These are phyloP conservation scores for Palythoa heliodiscus DNA, from an alignment of 92 coral and sea anemone species.

Conservation along the genomic window DNA sequence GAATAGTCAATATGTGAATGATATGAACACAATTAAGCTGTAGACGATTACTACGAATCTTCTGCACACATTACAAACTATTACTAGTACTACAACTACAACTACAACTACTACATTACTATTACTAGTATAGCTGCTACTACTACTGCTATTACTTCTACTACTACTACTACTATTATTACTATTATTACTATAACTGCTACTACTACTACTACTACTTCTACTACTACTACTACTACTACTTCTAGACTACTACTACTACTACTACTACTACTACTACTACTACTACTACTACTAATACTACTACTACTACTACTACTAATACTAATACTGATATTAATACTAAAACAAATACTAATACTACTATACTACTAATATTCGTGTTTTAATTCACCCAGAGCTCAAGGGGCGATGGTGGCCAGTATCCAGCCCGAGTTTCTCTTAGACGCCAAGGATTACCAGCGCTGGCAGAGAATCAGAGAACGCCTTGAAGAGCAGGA, in stretches of 20 bases:
- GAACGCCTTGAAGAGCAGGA: constrained; percentile 30
- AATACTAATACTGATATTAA: no score
- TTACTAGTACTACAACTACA: no score
- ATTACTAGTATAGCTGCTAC: no score
- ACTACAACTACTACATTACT: no score
- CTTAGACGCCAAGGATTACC: constrained; percentile 71
- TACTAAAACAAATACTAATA: neutral
- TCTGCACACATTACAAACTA: no score
- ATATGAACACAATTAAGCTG: no score
- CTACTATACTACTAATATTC: neutral
- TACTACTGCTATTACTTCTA: no score
- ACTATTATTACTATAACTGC: neutral
- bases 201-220: neutral
- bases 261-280: neutral
- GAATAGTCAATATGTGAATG: no score
- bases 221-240: neutral
- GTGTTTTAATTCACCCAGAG: constrained; percentile 31
- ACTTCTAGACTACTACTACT: neutral
- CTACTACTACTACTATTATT: neutral
- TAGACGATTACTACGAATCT: no score
- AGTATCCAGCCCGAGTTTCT: constrained; percentile 81
- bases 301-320: neutral
- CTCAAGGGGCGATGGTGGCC: constrained; percentile 92
- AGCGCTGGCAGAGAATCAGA: constrained; percentile 76
- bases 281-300: neutral